These are phyloP conservation scores for Tryphoninae sp. DNA, from an alignment of 2,888 invertebrate genomes.

Conservation along the genomic window DNA sequence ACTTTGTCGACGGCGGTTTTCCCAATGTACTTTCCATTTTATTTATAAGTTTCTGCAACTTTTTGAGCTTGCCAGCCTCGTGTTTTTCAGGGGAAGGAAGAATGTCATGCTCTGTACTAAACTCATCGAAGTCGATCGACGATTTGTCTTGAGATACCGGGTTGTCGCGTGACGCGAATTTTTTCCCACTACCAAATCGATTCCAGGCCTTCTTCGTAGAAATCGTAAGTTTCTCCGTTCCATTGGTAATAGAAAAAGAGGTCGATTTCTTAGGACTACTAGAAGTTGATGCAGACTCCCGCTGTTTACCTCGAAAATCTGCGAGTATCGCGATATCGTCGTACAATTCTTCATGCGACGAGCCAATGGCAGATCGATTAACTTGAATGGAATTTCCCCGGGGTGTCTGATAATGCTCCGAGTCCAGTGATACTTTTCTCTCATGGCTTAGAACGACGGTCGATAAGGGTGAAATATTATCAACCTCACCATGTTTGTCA, in stretches of 20 bases:
- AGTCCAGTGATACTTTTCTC: slow-evolving; percentile 50
- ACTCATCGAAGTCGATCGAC: slow-evolving; percentile 51
- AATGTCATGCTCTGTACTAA: slow-evolving; percentile 31
- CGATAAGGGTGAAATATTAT: neutral
- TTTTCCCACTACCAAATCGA: slow-evolving; percentile 70
- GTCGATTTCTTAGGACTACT: slow-evolving; percentile 15
- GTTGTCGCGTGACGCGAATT: slow-evolving; percentile 30
- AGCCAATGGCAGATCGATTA: slow-evolving; percentile 33
- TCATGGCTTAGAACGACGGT: neutral
- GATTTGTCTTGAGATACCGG: slow-evolving; percentile 37
- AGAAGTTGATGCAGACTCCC: slow-evolving; percentile 60
- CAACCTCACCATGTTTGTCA: slow-evolving; percentile 28
- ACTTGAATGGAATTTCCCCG: slow-evolving; percentile 57
- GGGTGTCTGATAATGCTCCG: slow-evolving; percentile 76
- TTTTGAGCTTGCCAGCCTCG: slow-evolving; percentile 68
- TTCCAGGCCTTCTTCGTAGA: slow-evolving; percentile 72
- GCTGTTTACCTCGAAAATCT: slow-evolving; percentile 72
- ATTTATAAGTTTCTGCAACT: slow-evolving; percentile 75
- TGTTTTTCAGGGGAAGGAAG: slow-evolving; percentile 56
- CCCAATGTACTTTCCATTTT: slow-evolving; percentile 76
- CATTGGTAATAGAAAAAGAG: neutral
- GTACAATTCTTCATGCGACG: slow-evolving; percentile 72
- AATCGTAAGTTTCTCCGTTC: slow-evolving; percentile 35
- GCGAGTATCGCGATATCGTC: slow-evolving; percentile 76
- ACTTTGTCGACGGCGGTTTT: slow-evolving; percentile 57